Conservation (phyloP, 2,797 vertebrate species). For the Pagetopsis macropterus region DNA sequence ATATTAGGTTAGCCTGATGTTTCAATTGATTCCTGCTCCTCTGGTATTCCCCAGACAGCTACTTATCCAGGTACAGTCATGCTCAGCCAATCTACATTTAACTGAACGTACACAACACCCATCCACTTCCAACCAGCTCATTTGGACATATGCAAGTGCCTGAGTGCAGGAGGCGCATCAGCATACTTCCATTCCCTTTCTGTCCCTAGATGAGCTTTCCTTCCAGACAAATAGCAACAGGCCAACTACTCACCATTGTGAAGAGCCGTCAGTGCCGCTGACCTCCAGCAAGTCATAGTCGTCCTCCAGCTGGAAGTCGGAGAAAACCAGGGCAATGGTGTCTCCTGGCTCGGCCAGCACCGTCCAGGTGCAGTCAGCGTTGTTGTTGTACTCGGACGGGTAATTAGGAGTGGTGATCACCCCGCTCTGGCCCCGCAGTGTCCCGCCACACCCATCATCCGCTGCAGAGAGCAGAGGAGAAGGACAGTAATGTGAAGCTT, state of each 20-base stretch:
- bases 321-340: slow-evolving; percentile 97
- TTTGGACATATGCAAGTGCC: slow-evolving; percentile 16
- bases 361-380: slow-evolving; percentile 98
- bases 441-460: slow-evolving; percentile 96
- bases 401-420: slow-evolving; percentile 97
- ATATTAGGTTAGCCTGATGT: neutral
- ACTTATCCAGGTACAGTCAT: neutral
- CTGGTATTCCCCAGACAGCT: neutral
- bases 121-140: slow-evolving; percentile 17
- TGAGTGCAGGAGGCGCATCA: slow-evolving; percentile 26
- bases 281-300: slow-evolving; percentile 97
- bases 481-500: slow-evolving; percentile 7
- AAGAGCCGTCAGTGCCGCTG: slow-evolving; percentile 95
- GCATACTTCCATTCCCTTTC: neutral
- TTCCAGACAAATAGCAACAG: slow-evolving; percentile 12
- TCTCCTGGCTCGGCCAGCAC: slow-evolving; percentile 97
- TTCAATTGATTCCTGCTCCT: neutral
- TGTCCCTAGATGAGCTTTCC: slow-evolving; percentile 5
- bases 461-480: slow-evolving; percentile 79
- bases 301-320: slow-evolving; percentile 97
- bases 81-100: neutral
- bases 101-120: slow-evolving; percentile 7
- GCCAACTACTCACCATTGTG: slow-evolving; percentile 91
- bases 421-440: slow-evolving; percentile 94
- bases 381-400: slow-evolving; percentile 94